phyloP scores from a whole-genome alignment of 2,888 invertebrate genomes.

The Augochlorella aurata region DNA sequence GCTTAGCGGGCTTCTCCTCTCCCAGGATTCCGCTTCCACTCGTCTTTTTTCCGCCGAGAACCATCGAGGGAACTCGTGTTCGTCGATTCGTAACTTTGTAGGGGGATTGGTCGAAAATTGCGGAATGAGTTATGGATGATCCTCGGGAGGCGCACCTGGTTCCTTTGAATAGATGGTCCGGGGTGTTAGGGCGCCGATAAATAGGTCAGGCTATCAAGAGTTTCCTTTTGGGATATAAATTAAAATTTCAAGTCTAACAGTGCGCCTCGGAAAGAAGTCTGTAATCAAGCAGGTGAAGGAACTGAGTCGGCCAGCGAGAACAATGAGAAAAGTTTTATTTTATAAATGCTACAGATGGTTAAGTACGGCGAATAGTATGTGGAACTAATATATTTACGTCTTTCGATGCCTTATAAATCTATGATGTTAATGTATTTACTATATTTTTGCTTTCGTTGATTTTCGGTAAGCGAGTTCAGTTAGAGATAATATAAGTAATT shows the following conservation, averaged over 20 bases:
- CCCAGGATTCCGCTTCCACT: not conserved
- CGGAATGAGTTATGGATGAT: not conserved
- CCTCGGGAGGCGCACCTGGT: constrained; percentile 15
- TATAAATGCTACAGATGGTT: not conserved
- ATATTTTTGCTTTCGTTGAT: too few relatives aligned
- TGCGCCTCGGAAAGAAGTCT: too few relatives aligned
- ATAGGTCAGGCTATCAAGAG: constrained; percentile 12
- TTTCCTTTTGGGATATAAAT: constrained; percentile 10
- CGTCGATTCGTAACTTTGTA: constrained; percentile 25
- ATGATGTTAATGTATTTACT: too few relatives aligned
- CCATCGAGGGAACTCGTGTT: constrained; percentile 6
- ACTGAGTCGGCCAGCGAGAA: not conserved
- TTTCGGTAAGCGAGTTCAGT: too few relatives aligned
- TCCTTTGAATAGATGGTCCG: constrained; percentile 12
- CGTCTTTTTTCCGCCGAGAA: not conserved
- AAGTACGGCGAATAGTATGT: too few relatives aligned
- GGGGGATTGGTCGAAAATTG: constrained; percentile 14
- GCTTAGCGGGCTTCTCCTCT: not conserved
- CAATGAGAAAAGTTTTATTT: not conserved
- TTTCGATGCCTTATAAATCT: too few relatives aligned
- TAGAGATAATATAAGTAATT: too few relatives aligned
- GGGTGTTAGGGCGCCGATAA: not conserved
- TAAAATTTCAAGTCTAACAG: not conserved
- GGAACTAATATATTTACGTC: too few relatives aligned
- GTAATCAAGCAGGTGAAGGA: not conserved